Base-by-base conservation (phyloP, 2,113 vertebrate genomes). In the Rhombomys opimus region DNA sequence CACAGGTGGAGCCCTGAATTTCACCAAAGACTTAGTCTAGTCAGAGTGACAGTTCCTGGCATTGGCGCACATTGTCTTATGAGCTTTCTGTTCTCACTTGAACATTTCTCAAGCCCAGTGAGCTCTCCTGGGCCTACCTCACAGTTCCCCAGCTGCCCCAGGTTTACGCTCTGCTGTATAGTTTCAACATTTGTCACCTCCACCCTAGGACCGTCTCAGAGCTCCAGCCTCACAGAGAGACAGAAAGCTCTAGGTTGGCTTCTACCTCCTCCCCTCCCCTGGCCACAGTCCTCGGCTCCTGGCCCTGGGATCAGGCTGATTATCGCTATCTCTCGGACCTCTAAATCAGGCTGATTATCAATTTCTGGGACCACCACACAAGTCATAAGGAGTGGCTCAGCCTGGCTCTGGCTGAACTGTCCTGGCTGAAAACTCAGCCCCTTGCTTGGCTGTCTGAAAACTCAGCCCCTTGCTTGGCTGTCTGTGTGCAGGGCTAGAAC, bases 401-500 rank as follows among this genome's bases (percentile, higher is more conserved):
- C 38, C 91, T n/a, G 32, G 54, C 72, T 27, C 50, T 63, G 46
- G 61, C 75, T 57, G 41, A 54, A 25, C 46, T 63, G 18, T 73
- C 93, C 87, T 38, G 59, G 52, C 46, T 46, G 46, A 5, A 46
- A 46, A 46, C 46, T 46, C 46, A 46, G 46, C 41, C 41, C 41
- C 41, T 41, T 41, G 41, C 41, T 75, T 86, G 67, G 65, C 82
- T 86, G 88, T 70, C 54, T 95, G 57, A 86, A 97, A 95, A 95
- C n/a, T 70, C 90, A 93, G 63, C 85, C 88, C n/a, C 23, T 15
- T 5, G 67, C 72, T 75, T 86, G 67, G 65, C 82, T 86, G 88
- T 70, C 54, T 95, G 57, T 89, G 61, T 14, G 25, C 35, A 88
- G 81, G 67, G 86, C 81, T 65, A 73, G 90, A 54, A 81, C 30